phyloP scores from a whole-genome alignment of 2,797 vertebrate genomes.

The Carduelis carduelis region DNA sequence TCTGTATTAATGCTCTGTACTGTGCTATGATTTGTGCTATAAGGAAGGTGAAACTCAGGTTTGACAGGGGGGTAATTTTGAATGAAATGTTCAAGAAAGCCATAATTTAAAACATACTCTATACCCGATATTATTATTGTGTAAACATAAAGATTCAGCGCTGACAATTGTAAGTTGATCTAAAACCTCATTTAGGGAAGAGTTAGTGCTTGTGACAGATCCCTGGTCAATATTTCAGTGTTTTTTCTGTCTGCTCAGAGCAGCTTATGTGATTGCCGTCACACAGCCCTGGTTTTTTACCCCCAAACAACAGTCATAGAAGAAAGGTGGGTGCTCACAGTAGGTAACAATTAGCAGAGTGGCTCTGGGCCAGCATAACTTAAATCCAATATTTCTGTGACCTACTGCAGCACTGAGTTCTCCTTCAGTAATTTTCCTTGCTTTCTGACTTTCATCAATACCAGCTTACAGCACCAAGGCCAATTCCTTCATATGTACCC shows the following conservation, averaged over 20 bases:
- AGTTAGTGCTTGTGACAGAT: background rate
- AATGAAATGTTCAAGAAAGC: conserved; percentile 1
- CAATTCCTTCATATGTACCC: background rate
- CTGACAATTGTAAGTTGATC: background rate
- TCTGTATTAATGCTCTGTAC: conserved; percentile 14
- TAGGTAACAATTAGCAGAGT: background rate
- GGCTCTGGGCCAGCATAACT: conserved; percentile 27
- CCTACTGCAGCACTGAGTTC: background rate
- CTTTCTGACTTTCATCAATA: background rate
- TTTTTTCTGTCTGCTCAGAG: background rate
- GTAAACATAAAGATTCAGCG: background rate
- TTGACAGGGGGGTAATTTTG: conserved; percentile 20
- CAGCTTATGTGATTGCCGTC: background rate
- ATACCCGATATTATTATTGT: background rate
- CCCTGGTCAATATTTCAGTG: background rate
- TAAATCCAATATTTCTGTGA: conserved; percentile 9
- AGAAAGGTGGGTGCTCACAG: background rate
- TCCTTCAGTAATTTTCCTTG: conserved; percentile 32
- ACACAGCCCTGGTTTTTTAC: background rate
- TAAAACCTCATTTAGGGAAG: background rate
- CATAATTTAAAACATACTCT: background rate
- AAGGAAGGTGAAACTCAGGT: conserved; percentile 40
- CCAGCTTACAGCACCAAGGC: background rate
- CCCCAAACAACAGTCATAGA: background rate
- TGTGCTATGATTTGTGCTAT: conserved; percentile 21